These are phyloP conservation scores for Tryphoninae sp. DNA, from an alignment of 2,888 invertebrate genomes.

Conservation along the genomic window DNA sequence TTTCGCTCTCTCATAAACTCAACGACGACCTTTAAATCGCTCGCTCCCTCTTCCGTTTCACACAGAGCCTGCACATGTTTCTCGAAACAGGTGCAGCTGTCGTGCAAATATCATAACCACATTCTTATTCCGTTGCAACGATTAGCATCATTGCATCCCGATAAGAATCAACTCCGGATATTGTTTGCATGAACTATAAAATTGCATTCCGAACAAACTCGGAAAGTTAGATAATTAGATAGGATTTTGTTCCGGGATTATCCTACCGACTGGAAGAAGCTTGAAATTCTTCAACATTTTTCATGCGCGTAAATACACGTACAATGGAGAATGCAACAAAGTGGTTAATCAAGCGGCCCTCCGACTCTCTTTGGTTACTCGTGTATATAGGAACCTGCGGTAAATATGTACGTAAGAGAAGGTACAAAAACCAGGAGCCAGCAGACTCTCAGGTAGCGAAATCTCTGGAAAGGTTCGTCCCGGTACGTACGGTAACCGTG, in stretches of 20 bases:
- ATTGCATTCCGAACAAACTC: too few species aligned
- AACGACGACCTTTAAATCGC: constrained; percentile 22
- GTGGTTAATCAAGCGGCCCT: constrained; percentile 74
- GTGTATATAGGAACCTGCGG: constrained; percentile 19
- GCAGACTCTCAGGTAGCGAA: constrained; percentile 30
- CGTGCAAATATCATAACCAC: background rate
- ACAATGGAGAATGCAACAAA: constrained; percentile 70
- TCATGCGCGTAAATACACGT: background rate
- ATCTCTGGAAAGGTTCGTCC: constrained; percentile 3
- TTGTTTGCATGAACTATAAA: too few species aligned
- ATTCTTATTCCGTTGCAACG: background rate
- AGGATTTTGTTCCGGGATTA: too few species aligned
- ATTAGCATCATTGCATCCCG: background rate
- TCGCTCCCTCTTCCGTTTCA: background rate
- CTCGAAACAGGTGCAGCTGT: background rate
- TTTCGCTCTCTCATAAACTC: background rate
- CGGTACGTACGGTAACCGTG: background rate
- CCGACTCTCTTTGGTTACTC: constrained; percentile 51
- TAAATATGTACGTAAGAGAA: constrained; percentile 10
- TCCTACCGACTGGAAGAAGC: background rate
- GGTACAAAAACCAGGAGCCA: background rate
- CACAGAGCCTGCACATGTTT: background rate
- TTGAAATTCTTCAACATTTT: background rate
- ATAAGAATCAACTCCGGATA: too few species aligned
- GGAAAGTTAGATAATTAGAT: too few species aligned